A percentile compares a stretch with the other conserved stretches of the same genome.
Conservation (phyloP, 2,888 invertebrate species). For the Steinernema hermaphroditum region DNA sequence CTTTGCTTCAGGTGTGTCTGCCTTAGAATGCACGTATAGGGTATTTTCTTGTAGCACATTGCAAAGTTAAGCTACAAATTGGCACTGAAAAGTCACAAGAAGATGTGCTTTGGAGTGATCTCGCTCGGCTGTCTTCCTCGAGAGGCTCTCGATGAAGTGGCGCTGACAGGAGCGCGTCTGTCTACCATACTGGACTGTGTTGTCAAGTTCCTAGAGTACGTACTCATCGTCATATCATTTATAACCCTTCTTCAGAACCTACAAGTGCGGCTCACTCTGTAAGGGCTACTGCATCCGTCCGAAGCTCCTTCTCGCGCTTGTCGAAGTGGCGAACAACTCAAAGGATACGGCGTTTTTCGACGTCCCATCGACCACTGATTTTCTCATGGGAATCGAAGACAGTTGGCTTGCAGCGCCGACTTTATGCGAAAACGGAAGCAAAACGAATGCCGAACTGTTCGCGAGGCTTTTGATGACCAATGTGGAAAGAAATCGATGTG, state of each 20-base stretch:
- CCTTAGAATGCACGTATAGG: too few relatives aligned
- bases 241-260: neutral
- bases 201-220: neutral
- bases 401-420: neutral
- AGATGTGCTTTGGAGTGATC: conserved; percentile 5
- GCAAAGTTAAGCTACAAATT: neutral
- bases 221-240: neutral
- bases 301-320: neutral
- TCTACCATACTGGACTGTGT: neutral
- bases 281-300: neutral
- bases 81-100: neutral
- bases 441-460: neutral
- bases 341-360: neutral
- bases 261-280: neutral
- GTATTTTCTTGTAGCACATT: neutral
- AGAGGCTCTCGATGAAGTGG: neutral
- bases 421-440: neutral
- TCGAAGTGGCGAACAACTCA: neutral
- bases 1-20: neutral
- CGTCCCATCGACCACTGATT: neutral
- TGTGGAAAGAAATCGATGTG: neutral
- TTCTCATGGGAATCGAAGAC: neutral
- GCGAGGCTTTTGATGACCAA: neutral
- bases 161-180: neutral
- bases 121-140: neutral